Conservation (phyloP, 2,888 invertebrate genomes). For the Eremobia ochroleuca region DNA sequence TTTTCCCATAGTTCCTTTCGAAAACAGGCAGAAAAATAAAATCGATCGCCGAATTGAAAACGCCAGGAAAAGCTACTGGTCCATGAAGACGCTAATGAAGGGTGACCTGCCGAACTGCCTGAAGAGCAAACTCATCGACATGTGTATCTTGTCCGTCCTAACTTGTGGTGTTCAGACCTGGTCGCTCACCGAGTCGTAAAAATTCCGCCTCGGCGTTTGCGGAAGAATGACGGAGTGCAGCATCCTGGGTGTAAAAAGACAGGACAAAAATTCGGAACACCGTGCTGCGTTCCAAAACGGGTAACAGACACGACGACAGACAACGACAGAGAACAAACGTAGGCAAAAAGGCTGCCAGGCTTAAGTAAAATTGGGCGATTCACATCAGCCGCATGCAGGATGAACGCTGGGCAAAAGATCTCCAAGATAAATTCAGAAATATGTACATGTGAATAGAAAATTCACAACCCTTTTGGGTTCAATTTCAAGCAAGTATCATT, state of each 20-base stretch:
- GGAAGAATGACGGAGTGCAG: neutral
- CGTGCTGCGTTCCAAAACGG: neutral
- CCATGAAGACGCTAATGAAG: neutral
- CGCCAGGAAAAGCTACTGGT: neutral
- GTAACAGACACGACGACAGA: no score
- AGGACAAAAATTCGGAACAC: neutral
- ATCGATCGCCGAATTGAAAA: neutral
- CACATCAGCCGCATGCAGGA: neutral
- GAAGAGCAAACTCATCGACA: neutral
- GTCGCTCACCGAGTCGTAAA: neutral
- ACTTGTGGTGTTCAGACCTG: neutral
- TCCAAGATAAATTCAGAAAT: no score
- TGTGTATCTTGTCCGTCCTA: neutral
- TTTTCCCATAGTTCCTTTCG: no score
- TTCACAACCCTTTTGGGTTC: no score
- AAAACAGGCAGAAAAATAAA: no score
- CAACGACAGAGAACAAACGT: no score
- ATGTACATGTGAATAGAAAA: no score
- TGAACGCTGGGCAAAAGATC: no score
- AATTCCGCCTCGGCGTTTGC: neutral
- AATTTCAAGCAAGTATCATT: no score
- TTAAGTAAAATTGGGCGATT: neutral
- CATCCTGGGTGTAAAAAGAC: neutral
- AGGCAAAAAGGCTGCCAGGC: neutral
- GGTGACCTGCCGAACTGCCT: neutral